Percentiles rank a stretch among this genome's conserved stretches.
These are phyloP conservation scores for Pelusios castaneus DNA, from an alignment of 2,113 vertebrate species.

Conservation along the genomic window DNA sequence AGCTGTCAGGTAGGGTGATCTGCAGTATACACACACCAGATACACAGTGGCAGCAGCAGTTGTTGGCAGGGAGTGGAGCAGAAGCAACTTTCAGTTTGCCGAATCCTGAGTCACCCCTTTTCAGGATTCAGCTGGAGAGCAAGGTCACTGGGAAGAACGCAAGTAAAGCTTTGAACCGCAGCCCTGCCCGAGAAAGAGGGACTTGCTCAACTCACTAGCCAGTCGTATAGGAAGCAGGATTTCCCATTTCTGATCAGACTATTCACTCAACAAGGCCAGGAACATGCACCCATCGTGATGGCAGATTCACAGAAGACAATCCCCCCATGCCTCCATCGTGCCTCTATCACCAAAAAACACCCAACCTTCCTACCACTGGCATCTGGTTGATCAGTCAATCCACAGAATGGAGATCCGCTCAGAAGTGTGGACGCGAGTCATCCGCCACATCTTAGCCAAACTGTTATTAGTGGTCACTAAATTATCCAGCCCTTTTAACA, in stretches of 20 bases:
- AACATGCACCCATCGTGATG: not conserved
- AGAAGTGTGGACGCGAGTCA: not conserved
- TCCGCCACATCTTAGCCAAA: not conserved
- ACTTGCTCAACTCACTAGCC: not conserved
- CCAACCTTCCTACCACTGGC: not conserved
- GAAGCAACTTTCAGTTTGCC: not conserved
- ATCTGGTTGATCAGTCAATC: not conserved
- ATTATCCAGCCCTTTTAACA: not conserved
- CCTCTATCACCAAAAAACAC: not conserved
- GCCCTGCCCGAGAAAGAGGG: not conserved
- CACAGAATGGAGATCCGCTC: not conserved
- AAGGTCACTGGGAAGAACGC: fast-evolving
- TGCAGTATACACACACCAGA: not conserved
- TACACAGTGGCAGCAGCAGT: not conserved
- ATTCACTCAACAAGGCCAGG: not conserved
- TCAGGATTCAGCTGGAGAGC: fast-evolving
- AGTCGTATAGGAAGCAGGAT: fast-evolving
- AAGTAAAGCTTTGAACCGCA: not conserved
- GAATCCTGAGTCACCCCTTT: not conserved
- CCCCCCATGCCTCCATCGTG: too few species aligned
- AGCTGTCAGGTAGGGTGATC: not conserved
- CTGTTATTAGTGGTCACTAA: not conserved
- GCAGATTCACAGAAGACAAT: fast-evolving
- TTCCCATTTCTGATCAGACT: not conserved
- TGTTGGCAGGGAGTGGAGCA: not conserved